Evolutionary conservation across 1,140 invertebrate genomes (phyloP), one percentile per base, ranked within the genome.

Genomic region (Caligus rogercresseyi): DNA sequence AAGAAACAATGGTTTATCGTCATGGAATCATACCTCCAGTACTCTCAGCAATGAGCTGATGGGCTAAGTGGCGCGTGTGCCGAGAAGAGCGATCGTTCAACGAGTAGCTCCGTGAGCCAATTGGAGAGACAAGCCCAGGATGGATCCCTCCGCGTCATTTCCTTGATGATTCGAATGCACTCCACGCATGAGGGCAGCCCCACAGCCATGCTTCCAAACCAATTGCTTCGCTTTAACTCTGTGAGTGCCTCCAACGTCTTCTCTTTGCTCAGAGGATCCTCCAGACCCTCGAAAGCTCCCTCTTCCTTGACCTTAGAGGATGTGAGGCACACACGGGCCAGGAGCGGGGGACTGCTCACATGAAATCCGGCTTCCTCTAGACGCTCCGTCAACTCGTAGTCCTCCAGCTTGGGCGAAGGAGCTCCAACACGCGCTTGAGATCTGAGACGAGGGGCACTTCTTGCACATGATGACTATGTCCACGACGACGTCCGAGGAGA

Each of bases 361-460:
- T 16, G 11, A 16, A 54, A 54, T 16, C n/a, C 53, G 16, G 53
- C 53, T 23, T 54, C 53, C 21, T 54, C 21, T 54, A n/a, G n/a
- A n/a, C n/a, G n/a, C n/a, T n/a, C n/a, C n/a, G n/a, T n/a, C n/a
- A n/a, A n/a, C n/a, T n/a, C n/a, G n/a, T n/a, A n/a, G n/a, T n/a
- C 53, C 21, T 54, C 21, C 16, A 54, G 16, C 16, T 54, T 54
- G 4, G 16, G n/a, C n/a, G n/a, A n/a, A n/a, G n/a, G n/a, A n/a
- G n/a, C n/a, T n/a, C n/a, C n/a, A n/a, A n/a, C n/a, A n/a, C n/a
- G n/a, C n/a, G n/a, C n/a, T n/a, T n/a, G n/a, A n/a, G n/a, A n/a
- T n/a, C n/a, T n/a, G n/a, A n/a, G n/a, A n/a, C 19, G 91, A 95
- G 26, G 94, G 94, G 71, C 91, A 92, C 71, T 94, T 88, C 26